A percentile compares a stretch with the other conserved stretches of the same genome.
Evolutionary conservation across 2,797 vertebrate genomes (phyloP).

Genomic region (Danio kyathit): DNA sequence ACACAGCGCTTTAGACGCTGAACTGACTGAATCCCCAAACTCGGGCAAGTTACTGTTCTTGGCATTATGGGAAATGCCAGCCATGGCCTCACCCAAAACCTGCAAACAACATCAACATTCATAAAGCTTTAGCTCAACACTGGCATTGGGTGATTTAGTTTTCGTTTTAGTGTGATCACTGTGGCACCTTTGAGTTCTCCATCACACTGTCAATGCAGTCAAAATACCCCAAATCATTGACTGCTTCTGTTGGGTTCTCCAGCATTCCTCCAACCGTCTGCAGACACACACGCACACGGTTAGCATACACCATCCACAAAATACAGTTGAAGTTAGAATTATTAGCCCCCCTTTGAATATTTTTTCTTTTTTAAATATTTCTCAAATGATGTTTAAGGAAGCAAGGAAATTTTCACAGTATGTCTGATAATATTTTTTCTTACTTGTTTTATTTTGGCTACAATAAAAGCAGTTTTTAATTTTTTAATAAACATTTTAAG

Average conservation of each 20-base stretch:
- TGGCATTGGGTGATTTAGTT: background rate
- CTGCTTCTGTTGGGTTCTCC: conserved; percentile 93
- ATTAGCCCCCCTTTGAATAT: too few species aligned
- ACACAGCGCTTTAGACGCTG: conserved; percentile 94
- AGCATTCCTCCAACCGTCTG: conserved; percentile 94
- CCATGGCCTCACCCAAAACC: conserved; percentile 97
- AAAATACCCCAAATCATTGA: conserved; percentile 95
- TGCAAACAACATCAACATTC: conserved; percentile 60
- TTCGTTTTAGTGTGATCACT: background rate
- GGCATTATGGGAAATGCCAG: conserved; percentile 96
- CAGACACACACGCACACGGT: conserved; percentile 39
- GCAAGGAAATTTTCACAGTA: too few species aligned
- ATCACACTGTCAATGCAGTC: conserved; percentile 97
- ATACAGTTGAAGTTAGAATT: too few species aligned
- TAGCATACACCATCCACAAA: background rate
- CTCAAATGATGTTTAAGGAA: too few species aligned
- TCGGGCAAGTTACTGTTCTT: conserved; percentile 96
- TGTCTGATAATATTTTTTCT: too few species aligned
- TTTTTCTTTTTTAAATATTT: too few species aligned
- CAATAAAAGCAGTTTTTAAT: too few species aligned
- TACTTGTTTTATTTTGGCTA: too few species aligned
- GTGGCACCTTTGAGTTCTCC: conserved; percentile 96
- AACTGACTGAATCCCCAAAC: conserved; percentile 92
- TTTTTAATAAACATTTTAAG: too few species aligned
- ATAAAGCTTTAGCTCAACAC: background rate